Conservation (phyloP, 2,888 invertebrate species). For the Nycteola revayana region DNA sequence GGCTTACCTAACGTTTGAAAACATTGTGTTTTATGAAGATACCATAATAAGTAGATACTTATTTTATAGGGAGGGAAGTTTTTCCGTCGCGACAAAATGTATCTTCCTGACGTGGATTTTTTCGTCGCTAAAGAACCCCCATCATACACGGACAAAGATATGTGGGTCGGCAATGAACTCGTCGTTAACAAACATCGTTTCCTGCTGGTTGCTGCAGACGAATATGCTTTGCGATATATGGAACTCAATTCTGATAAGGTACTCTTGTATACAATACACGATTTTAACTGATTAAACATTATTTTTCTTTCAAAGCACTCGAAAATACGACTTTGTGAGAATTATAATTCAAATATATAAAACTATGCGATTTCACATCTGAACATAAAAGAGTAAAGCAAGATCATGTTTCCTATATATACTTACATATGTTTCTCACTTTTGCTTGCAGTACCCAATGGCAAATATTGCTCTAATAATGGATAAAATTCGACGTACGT, state of each 20-base stretch:
- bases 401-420: too few species aligned
- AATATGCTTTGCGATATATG: constrained; percentile 93
- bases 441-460: constrained; percentile 84
- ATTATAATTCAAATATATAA: too few species aligned
- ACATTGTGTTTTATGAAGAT: too few species aligned
- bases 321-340: too few species aligned
- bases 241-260: constrained; percentile 89
- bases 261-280: too few species aligned
- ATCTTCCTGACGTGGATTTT: constrained; percentile 87
- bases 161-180: constrained; percentile 91
- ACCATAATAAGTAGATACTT: too few species aligned
- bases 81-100: constrained; percentile 85
- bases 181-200: constrained; percentile 91
- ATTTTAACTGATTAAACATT: too few species aligned
- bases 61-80: constrained; percentile 85
- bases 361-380: too few species aligned
- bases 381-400: too few species aligned
- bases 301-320: too few species aligned
- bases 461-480: constrained; percentile 87
- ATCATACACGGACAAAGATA: constrained; percentile 89
- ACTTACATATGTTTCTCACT: too few species aligned
- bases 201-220: constrained; percentile 90
- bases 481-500: constrained; percentile 86
- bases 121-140: constrained; percentile 87
- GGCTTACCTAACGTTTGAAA: too few species aligned